A percentile compares a stretch with the other conserved stretches of the same genome.
Conservation (phyloP, 2,797 vertebrate species). For the Apogon hyalosoma region DNA sequence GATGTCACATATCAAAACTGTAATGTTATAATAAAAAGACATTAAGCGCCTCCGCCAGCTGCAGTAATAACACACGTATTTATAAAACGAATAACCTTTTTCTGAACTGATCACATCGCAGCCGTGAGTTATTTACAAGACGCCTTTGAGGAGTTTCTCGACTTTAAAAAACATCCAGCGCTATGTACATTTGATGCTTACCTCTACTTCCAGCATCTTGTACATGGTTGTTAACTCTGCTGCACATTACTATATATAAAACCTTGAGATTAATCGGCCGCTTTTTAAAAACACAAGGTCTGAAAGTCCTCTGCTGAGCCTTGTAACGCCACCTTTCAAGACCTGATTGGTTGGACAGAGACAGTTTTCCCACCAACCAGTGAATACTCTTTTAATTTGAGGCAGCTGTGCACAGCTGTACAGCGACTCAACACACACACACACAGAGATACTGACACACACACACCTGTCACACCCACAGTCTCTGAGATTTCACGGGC, state of each 20-base stretch:
- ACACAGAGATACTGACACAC: neutral
- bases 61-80: neutral
- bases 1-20: too few species aligned
- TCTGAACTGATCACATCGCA: neutral
- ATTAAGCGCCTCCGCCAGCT: too few species aligned
- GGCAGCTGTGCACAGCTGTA: slow-evolving; percentile 71
- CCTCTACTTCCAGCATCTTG: slow-evolving; percentile 44
- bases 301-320: neutral
- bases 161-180: neutral
- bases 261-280: neutral
- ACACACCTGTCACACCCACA: slow-evolving; percentile 24
- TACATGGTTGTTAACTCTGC: slow-evolving; percentile 9
- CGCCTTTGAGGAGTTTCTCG: accelerated
- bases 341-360: slow-evolving; percentile 1
- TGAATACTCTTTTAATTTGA: slow-evolving; percentile 43
- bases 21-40: too few species aligned
- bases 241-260: neutral
- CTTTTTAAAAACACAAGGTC: neutral
- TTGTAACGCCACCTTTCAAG: neutral
- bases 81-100: neutral
- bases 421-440: neutral
- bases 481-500: slow-evolving; percentile 49
- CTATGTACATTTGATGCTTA: slow-evolving; percentile 31
- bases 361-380: slow-evolving; percentile 48
- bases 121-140: neutral